Base-by-base conservation (phyloP, 2,888 invertebrate species). In the Anaspis maculata region DNA sequence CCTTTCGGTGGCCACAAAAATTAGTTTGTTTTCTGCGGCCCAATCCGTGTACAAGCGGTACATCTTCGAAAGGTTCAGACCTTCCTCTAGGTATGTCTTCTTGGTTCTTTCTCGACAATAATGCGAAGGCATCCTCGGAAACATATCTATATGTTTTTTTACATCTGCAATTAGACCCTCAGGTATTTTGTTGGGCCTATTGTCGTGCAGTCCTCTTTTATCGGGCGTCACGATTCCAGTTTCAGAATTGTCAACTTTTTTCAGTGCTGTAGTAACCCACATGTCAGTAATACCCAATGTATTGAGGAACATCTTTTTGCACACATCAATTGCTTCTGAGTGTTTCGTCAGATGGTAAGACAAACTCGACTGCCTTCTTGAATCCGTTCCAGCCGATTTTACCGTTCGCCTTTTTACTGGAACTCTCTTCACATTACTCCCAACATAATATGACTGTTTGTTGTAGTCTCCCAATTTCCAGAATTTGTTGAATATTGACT, bases 231-330 rank as follows among this genome's bases (percentile, higher is more conserved):
- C 13, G n/a, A 3, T 25, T 5, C 10, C 10, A 25, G 19, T 19
- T 25, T 12, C 25, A 2, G 32, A 32, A 9, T n/a, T 1, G 14
- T 32, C 27, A 11, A 13, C 9, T 32, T 32, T 32, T 10, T 32
- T 32, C 12, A 27, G 13, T 16, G 26, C 25, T 27, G 25, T 29
- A 9, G 16, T 32, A 9, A 27, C 15, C 19, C 19, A 19, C 19
- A 19, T 19, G 9, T 19, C 19, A 19, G 6, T 10, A 5, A 32
- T 32, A 16, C n/a, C 25, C 9, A 32, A 10, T 6, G 27, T 32
- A 27, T 27, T 16, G 7, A 32, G 11, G 9, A 32, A 32, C 7
- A 27, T 27, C 13, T 15, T 32, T 27, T 32, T 32, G 15, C 32
- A 32, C 10, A 32, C 32, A 25, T 10, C 11, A 10, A 25, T 11